Base-by-base conservation (phyloP, 2,797 vertebrate genomes). In the Siniperca scherzeri region DNA sequence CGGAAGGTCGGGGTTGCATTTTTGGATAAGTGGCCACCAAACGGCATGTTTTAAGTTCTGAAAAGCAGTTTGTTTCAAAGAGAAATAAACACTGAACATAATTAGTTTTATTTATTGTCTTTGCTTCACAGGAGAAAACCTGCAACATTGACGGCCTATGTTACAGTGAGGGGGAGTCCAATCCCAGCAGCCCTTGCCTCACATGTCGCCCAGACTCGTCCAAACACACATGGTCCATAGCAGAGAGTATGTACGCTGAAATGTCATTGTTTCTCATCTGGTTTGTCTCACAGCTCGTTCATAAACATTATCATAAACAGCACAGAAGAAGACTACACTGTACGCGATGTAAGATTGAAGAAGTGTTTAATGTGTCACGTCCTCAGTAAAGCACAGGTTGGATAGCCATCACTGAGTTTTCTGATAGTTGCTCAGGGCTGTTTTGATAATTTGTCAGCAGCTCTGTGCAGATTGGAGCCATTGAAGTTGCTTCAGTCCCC, bases 91-190 rank as follows among this genome's bases (percentile, higher is more conserved):
- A 53, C 46, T 42, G 22, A 46, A 27, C 3, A 0, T 52, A 7
- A 5, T 16, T 48, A 36, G 5, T 40, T 21, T 36, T 16, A 21
- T 78, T 64, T 61, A 1, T 73, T 61, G 36, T 56, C 36, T 74
- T 81, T 65, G 48, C 50, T 67, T 77, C 90, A 44, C 93, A 99
- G 98, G 97, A 98, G 89, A 97, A 96, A 90, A 95, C 94, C 1
- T 99, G 98, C 93, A 95, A 92, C 89, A 97, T 98, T 38, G 94
- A 97, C 77, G 96, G 96, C 8, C 50, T 95, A 57, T 99, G 98
- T 92, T 97, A 97, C 38, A 89, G 74, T 46, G 97, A 97, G 80
- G 96, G 96, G 2, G 95, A 97, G 77, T 89, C 82, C 89, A 97
- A 95, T 90, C 96, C 96, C 83, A 94, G 85, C 88, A 97, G 94